phyloP scores from a whole-genome alignment of 2,797 vertebrate species.

The Rhinophrynus dorsalis region DNA sequence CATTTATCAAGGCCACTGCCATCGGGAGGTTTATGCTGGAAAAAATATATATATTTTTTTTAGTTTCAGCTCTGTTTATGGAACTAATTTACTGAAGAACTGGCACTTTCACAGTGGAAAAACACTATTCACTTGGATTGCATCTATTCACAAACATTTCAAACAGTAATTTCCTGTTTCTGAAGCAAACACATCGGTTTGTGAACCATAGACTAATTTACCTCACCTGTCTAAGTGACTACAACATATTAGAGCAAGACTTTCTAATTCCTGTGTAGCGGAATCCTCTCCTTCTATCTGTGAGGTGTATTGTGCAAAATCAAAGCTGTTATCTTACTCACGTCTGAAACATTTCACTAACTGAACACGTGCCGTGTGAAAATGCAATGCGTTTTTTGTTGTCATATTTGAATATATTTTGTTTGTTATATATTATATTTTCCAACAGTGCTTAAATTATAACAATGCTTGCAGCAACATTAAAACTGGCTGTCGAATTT shows the following conservation, averaged over 20 bases:
- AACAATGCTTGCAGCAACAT: constrained; percentile 24
- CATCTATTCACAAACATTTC: not conserved
- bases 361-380: constrained; percentile 2
- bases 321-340: not conserved
- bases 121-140: not conserved
- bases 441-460: constrained; percentile 33
- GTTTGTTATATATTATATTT: constrained; percentile 29
- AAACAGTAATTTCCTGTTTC: not conserved
- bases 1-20: no score
- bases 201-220: not conserved
- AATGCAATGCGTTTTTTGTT: constrained; percentile 11
- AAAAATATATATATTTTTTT: not conserved
- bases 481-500: no score
- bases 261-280: not conserved
- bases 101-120: not conserved
- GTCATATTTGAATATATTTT: constrained; percentile 12
- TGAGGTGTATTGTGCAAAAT: not conserved
- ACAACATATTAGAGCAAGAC: not conserved
- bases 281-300: not conserved
- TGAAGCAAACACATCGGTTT: not conserved
- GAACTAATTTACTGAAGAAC: not conserved
- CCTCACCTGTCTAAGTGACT: not conserved
- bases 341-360: not conserved
- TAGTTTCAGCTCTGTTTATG: not conserved
- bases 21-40: not conserved